Conservation (phyloP, 2,113 vertebrate genomes). For the Regulus satrapa region DNA sequence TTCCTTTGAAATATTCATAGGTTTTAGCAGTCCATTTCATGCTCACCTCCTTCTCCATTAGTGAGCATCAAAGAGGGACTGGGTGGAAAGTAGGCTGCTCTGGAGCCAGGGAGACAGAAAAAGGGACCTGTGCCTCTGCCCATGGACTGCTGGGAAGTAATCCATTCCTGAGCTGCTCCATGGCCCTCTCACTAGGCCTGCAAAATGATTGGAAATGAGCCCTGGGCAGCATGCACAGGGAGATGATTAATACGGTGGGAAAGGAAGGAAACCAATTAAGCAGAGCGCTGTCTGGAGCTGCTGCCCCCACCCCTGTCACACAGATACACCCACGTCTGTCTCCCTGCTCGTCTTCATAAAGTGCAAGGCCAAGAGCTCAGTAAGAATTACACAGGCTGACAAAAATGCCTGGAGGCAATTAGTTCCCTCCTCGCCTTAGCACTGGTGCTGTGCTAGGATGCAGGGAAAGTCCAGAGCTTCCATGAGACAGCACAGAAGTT, state of each 20-base stretch:
- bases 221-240: not conserved
- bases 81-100: not conserved
- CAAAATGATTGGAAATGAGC: not conserved
- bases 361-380: not conserved
- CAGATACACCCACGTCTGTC: not conserved
- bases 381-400: not conserved
- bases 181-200: not conserved
- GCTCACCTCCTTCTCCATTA: constrained; percentile 65
- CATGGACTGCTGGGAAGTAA: not conserved
- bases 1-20: constrained; percentile 75
- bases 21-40: constrained; percentile 65
- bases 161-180: not conserved
- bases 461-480: not conserved
- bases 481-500: not conserved
- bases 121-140: not conserved
- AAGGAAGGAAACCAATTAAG: constrained; percentile 4
- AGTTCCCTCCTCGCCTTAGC: not conserved
- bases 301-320: not conserved
- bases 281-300: not conserved
- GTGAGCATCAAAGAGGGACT: not conserved
- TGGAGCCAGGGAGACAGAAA: not conserved
- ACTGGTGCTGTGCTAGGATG: not conserved
- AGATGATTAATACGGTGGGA: not conserved
- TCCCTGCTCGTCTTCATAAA: not conserved
- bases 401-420: not conserved